These are phyloP conservation scores for Drusus annulatus DNA, from an alignment of 1,140 invertebrate species.

Conservation along the genomic window DNA sequence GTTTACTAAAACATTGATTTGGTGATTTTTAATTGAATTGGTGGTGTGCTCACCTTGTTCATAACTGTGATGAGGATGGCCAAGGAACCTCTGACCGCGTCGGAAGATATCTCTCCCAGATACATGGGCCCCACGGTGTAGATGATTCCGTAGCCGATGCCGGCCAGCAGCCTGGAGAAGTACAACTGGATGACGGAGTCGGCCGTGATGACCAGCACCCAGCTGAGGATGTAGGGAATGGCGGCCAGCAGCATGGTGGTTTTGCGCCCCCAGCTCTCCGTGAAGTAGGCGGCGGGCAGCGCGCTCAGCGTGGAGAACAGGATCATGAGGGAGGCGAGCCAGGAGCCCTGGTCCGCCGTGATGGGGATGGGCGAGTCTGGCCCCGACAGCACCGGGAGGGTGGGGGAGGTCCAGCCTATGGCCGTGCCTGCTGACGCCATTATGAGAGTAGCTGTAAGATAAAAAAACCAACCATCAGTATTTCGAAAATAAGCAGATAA, in stretches of 20 bases:
- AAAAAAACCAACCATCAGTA: constrained; percentile 23
- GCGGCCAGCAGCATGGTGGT: constrained; percentile 75
- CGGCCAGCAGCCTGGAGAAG: constrained; percentile 72
- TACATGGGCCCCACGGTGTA: constrained; percentile 78
- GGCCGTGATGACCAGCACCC: constrained; percentile 75
- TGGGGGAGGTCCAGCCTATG: constrained; percentile 76
- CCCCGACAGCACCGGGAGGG: constrained; percentile 68
- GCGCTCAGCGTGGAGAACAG: constrained; percentile 69
- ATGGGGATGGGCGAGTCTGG: constrained; percentile 69
- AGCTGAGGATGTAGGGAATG: constrained; percentile 78
- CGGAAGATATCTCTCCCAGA: constrained; percentile 78
- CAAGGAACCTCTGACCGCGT: constrained; percentile 79
- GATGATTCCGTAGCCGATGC: constrained; percentile 79
- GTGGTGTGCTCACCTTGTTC: constrained; percentile 66
- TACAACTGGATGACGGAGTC: constrained; percentile 70
- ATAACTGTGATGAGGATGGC: constrained; percentile 80
- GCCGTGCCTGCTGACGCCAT: constrained; percentile 70
- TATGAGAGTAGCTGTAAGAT: constrained; percentile 67
- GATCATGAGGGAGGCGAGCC: constrained; percentile 75
- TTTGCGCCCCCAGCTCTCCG: constrained; percentile 77
- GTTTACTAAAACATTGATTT: background rate
- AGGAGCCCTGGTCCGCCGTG: constrained; percentile 73
- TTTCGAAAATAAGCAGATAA: background rate
- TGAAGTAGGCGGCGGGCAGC: constrained; percentile 68
- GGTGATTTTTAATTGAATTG: background rate